These are phyloP conservation scores for Lepidostoma basale DNA, from an alignment of 1,140 invertebrate genomes.

Conservation along the genomic window DNA sequence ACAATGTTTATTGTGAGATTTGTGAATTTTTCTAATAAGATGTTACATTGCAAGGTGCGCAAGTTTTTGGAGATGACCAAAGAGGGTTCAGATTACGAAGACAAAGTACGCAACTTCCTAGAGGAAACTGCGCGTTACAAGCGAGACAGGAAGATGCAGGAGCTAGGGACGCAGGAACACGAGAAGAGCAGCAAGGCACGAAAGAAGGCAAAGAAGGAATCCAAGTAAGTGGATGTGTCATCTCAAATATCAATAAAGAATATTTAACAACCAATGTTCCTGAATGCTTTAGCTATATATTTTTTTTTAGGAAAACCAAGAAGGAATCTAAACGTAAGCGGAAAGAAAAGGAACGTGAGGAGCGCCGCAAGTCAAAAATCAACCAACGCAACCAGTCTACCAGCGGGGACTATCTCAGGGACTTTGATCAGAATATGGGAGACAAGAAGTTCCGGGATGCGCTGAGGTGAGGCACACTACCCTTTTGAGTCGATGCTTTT, in stretches of 20 bases:
- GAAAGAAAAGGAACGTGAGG: constrained; percentile 63
- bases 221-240: constrained; percentile 36
- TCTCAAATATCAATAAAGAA: too few species aligned
- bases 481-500: too few species aligned
- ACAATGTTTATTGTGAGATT: too few species aligned
- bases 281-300: too few species aligned
- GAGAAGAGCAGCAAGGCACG: constrained; percentile 76
- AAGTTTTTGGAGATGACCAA: constrained; percentile 79
- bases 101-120: constrained; percentile 81
- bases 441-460: constrained; percentile 71
- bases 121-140: constrained; percentile 82
- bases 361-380: constrained; percentile 57
- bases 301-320: constrained; percentile 66
- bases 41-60: constrained; percentile 71
- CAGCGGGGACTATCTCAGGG: constrained; percentile 60
- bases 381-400: constrained; percentile 55
- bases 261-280: too few species aligned
- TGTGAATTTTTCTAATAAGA: too few species aligned
- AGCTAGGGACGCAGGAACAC: constrained; percentile 66
- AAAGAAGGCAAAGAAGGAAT: constrained; percentile 58
- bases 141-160: constrained; percentile 70
- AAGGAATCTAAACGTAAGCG: constrained; percentile 71
- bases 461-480: too few species aligned
- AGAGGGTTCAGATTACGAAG: constrained; percentile 82
- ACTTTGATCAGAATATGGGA: constrained; percentile 67